Percentiles rank a stretch among this genome's conserved stretches.
Evolutionary conservation across 1,140 invertebrate genomes (phyloP).

Genomic region (Papilio polyxenes): DNA sequence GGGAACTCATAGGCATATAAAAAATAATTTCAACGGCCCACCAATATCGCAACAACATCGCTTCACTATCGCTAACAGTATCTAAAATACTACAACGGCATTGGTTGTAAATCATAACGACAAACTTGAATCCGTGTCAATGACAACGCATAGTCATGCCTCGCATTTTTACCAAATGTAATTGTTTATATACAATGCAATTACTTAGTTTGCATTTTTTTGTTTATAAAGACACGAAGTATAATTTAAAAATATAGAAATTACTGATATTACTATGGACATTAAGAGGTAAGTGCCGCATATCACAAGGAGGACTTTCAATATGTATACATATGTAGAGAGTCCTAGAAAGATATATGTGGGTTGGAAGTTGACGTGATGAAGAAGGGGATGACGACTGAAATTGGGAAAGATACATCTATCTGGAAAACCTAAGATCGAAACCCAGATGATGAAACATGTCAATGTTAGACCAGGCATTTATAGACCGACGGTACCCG

Average conservation of each 20-base stretch:
- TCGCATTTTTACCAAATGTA: slow-evolving; percentile 19
- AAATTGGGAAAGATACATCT: too few relatives aligned
- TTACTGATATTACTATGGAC: too few relatives aligned
- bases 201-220: neutral
- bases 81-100: slow-evolving; percentile 32
- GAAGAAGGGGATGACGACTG: too few relatives aligned
- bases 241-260: neutral
- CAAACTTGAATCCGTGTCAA: slow-evolving; percentile 36
- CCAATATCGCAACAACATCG: slow-evolving; percentile 10
- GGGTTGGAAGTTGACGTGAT: too few relatives aligned
- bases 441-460: too few relatives aligned
- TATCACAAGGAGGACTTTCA: too few relatives aligned
- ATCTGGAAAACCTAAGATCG: too few relatives aligned
- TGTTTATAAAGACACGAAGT: neutral
- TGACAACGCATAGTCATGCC: slow-evolving; percentile 27
- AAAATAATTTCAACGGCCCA: neutral
- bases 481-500: too few relatives aligned
- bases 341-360: too few relatives aligned
- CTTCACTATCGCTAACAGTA: neutral
- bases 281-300: too few relatives aligned
- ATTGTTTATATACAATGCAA: slow-evolving; percentile 25
- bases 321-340: too few relatives aligned
- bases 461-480: too few relatives aligned
- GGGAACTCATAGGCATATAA: neutral
- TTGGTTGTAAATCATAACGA: slow-evolving; percentile 36